Evolutionary conservation across 2,113 vertebrate species (phyloP), one percentile per base, ranked within the genome.

Genomic region (Lagenorhynchus albirostris): DNA sequence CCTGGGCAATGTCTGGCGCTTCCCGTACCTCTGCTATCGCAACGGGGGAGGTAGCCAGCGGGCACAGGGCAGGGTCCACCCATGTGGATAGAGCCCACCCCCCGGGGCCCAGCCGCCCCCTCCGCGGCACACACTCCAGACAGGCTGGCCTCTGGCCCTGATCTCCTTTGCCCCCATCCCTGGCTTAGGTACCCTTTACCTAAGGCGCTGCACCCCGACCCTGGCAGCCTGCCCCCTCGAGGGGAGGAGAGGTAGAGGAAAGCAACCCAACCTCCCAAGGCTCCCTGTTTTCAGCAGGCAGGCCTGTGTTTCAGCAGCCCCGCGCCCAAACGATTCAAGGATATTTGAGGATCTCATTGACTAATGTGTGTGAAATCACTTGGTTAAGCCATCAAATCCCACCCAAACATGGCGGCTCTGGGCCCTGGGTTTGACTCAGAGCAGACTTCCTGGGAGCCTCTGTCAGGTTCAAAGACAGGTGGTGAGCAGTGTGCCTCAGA

Each of bases 1-100:
- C 96, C 99, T 99, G 94, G 99, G 99, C 94, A 99, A 99, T 18
- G 99, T 99, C 97, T 99, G 99, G 99, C 99, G 99, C 98, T 99
- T 99, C 96, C 99, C 99, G 8, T 99, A 99, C 98, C 99, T 99
- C 98, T 99, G 99, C 99, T 99, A 99, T 98, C 99, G 99, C 98
- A 99, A 99, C 98, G 99, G 99, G 98, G 99, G 99, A 99, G 99
- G 99, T 99, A 96, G 97, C 98, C 96, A 47, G 96, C 0, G 97
- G 98, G 97, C 97, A 93, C 97, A 96, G 98, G 97, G 97, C 98
- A 97, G 95, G 97, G 96, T 50, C 84, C 77, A 96, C 84, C 89
- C 87, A 21, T 71, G 63, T 36, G 62, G 90, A 79, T 63, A 97
- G 58, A 77, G 76, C 94, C 97, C 60, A 96, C 71, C 76, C 77